Base-by-base conservation (phyloP, 2,888 invertebrate genomes). In the Metalampra italica region DNA sequence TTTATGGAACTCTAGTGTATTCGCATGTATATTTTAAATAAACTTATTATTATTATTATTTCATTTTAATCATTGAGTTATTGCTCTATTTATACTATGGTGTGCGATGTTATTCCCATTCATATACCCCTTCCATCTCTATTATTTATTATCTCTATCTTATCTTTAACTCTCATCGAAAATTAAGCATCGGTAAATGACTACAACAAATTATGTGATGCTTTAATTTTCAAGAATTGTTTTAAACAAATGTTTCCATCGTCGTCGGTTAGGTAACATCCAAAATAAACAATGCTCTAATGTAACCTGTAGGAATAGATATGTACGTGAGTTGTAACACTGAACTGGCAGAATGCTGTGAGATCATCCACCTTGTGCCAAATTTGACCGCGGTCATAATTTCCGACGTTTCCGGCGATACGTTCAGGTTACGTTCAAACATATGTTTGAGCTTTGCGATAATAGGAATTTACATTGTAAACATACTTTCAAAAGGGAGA, bases 331-430 rank as follows among this genome's bases (percentile, higher is more conserved):
- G 15, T 66, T 69, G 78, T 74, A 72, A 69, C 74, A 71, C 56
- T 69, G 74, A 68, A 68, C 64, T 40, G 40, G 15, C 32, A 52
- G 39, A 46, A 12, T 7, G 22, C 36, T 39, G 45, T 81, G 80
- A 83, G 76, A 80, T 82, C 78, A 81, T 65, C 70, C 75, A 76
- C 76, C 80, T 79, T 79, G 73, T 58, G 66, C 68, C 63, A 65
- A 66, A 71, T 73, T 59, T 53, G 62, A 56, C 50, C 53, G 51
- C 56, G 53, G 53, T 44, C 59, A 59, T 65, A 66, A 66, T 41
- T 40, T 46, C 44, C 60, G 56, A 56, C 54, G 63, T 59, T 72
- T 80, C 76, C 76, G 64, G 62, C 57, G 54, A 61, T 67, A 12
- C 12, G 8, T 32, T 32, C 32, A 9, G 7, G 54, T 62, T 67